Percentiles rank a stretch among this genome's conserved stretches.
phyloP scores from a whole-genome alignment of 2,888 invertebrate genomes.

The Cataglyphis cursor region DNA sequence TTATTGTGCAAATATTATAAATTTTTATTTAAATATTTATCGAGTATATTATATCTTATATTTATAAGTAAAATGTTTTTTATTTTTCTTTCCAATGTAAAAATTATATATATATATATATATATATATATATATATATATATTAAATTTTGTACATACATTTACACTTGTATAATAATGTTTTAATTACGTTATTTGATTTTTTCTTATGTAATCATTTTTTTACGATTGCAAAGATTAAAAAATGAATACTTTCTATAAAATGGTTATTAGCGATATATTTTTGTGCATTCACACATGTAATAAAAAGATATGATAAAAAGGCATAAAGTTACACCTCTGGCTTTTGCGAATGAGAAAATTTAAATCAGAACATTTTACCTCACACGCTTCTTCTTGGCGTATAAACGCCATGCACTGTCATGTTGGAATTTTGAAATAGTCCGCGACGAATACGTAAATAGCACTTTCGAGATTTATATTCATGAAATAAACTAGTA shows the following conservation, averaged over 20 bases:
- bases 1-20: background rate
- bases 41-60: no score
- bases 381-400: conserved; percentile 21
- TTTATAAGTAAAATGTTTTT: background rate
- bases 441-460: conserved; percentile 36
- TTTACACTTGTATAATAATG: background rate
- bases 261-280: background rate
- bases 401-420: conserved; percentile 26
- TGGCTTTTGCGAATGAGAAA: conserved; percentile 18
- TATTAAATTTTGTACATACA: background rate
- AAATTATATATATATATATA: background rate
- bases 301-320: conserved; percentile 2
- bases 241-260: background rate
- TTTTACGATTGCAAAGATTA: background rate
- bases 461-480: conserved; percentile 29
- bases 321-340: conserved; percentile 24
- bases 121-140: no score
- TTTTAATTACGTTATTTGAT: background rate
- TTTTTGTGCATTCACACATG: background rate
- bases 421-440: conserved; percentile 37
- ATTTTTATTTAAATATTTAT: no score
- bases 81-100: background rate
- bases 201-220: background rate
- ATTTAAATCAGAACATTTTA: conserved; percentile 37
- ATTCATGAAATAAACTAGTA: conserved; percentile 36